Percentiles rank a stretch among this genome's conserved stretches.
These are phyloP conservation scores for Australoheros scitulus DNA, from an alignment of 2,113 vertebrate genomes.

Conservation along the genomic window DNA sequence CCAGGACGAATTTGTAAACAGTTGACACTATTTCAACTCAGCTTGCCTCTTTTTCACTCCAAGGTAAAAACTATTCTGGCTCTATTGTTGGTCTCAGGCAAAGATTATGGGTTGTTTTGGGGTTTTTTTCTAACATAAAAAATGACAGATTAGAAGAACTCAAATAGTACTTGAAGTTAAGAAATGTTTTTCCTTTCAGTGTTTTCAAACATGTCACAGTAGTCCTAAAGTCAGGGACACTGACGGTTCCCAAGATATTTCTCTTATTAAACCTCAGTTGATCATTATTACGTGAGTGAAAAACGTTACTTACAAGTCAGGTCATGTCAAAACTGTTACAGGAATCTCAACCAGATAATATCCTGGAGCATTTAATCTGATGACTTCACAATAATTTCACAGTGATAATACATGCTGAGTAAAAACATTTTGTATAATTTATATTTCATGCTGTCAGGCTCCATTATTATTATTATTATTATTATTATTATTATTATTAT, in stretches of 20 bases:
- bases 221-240: slow-evolving; percentile 36
- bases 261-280: neutral
- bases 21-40: neutral
- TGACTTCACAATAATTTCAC: neutral
- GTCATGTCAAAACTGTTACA: slow-evolving; percentile 12
- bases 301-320: slow-evolving; percentile 11
- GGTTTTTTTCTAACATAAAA: slow-evolving; percentile 36
- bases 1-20: neutral
- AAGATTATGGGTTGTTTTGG: slow-evolving; percentile 47
- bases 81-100: slow-evolving; percentile 24
- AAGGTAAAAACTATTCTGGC: slow-evolving; percentile 26
- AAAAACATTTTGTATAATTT: too few species aligned
- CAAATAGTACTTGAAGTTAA: neutral
- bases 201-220: slow-evolving; percentile 37
- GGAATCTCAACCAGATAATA: slow-evolving; percentile 23
- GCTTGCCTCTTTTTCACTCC: neutral
- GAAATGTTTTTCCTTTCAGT: slow-evolving; percentile 30
- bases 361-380: slow-evolving; percentile 14
- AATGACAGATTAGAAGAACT: slow-evolving; percentile 48
- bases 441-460: too few species aligned
- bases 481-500: too few species aligned
- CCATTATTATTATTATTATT: too few species aligned
- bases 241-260: slow-evolving; percentile 14
- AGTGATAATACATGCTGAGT: neutral
- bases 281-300: neutral